Evolutionary conservation across 2,888 invertebrate genomes (phyloP).

Genomic region (Dusona sp.): DNA sequence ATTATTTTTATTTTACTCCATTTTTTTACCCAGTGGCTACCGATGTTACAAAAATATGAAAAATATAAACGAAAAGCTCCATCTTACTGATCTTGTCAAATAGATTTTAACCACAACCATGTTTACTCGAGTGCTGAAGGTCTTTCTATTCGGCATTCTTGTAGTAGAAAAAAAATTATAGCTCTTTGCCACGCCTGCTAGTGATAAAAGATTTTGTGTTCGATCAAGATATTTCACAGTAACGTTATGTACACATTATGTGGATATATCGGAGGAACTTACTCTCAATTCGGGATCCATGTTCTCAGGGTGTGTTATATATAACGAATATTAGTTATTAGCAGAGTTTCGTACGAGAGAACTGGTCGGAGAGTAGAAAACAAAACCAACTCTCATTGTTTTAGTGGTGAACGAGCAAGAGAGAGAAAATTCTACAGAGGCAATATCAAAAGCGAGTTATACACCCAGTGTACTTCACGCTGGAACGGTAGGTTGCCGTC

Average conservation of each 20-base stretch:
- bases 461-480: conserved; percentile 38
- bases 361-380: background rate
- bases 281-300: background rate
- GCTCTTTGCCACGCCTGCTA: background rate
- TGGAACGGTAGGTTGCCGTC: conserved; percentile 52
- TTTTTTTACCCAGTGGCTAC: background rate
- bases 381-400: conserved; percentile 50
- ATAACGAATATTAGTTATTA: background rate
- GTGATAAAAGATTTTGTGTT: background rate
- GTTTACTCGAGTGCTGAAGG: background rate
- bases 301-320: background rate
- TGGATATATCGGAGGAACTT: background rate
- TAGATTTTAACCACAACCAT: background rate
- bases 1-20: background rate
- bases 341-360: conserved; percentile 8
- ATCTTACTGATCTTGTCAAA: background rate
- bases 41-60: background rate
- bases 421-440: conserved; percentile 8
- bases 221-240: background rate
- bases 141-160: no score
- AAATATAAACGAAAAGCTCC: background rate
- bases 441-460: conserved; percentile 49
- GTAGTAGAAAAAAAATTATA: background rate
- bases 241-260: background rate
- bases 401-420: conserved; percentile 10